Conservation (phyloP, 1,140 invertebrate genomes). For the Streblospio benedicti region DNA sequence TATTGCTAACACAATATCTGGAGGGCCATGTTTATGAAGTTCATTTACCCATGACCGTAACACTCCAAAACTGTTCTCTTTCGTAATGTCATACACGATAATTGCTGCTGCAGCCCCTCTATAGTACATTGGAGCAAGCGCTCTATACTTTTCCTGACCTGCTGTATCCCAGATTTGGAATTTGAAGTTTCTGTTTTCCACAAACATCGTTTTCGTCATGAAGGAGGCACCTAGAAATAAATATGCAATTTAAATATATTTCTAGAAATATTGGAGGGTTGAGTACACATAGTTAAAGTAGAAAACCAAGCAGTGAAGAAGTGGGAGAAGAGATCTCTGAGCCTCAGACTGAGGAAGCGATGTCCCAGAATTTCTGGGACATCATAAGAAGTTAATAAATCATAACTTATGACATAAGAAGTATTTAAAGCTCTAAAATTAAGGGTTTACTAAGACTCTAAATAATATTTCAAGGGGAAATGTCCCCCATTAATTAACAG, state of each 20-base stretch:
- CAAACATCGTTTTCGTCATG: constrained; percentile 37
- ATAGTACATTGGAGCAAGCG: constrained; percentile 85
- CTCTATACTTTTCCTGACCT: constrained; percentile 69
- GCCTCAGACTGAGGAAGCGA: background rate
- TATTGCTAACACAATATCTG: constrained; percentile 91
- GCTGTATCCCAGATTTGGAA: constrained; percentile 69
- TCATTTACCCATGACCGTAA: constrained; percentile 99
- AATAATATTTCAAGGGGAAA: background rate
- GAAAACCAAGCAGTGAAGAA: background rate
- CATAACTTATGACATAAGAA: too few relatives aligned
- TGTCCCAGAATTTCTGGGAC: background rate
- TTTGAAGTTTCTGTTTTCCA: constrained; percentile 35
- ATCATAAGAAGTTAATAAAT: too few relatives aligned
- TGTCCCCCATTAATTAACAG: background rate
- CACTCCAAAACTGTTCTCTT: constrained; percentile 92
- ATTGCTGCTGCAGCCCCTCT: constrained; percentile 83
- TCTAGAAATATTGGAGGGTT: constrained; percentile 1
- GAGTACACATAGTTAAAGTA: background rate
- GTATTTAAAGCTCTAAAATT: background rate
- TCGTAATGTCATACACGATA: constrained; percentile 80
- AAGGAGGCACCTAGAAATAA: constrained; percentile 32
- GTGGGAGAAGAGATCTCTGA: background rate
- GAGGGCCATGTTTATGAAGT: constrained; percentile 90
- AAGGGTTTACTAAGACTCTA: background rate
- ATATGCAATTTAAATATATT: background rate